These are phyloP conservation scores for Phengaris arion DNA, from an alignment of 2,888 invertebrate genomes.

Conservation along the genomic window DNA sequence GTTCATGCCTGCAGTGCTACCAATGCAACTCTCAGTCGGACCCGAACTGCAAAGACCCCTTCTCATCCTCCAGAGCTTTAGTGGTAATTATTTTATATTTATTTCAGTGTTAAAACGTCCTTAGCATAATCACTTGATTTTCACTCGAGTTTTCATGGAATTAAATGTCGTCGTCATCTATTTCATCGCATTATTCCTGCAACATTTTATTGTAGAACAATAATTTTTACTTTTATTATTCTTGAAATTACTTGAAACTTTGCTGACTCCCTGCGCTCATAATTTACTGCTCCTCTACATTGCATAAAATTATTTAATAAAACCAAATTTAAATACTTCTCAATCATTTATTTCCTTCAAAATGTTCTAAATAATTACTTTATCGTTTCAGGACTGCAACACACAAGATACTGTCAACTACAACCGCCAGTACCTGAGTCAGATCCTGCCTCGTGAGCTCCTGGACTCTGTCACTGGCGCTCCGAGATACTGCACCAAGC, in stretches of 20 bases:
- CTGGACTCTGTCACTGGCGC: slow-evolving; percentile 54
- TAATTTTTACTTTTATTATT: too few relatives aligned
- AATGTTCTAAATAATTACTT: not conserved
- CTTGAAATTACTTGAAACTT: too few relatives aligned
- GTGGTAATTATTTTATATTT: slow-evolving; percentile 49
- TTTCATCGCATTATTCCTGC: too few relatives aligned
- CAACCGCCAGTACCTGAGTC: slow-evolving; percentile 54
- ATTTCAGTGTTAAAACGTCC: too few relatives aligned
- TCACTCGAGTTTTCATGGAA: too few relatives aligned
- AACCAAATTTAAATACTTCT: too few relatives aligned
- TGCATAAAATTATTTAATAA: not conserved
- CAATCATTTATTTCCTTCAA: not conserved
- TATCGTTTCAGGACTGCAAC: slow-evolving; percentile 59
- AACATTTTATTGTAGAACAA: too few relatives aligned
- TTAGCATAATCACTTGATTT: too few relatives aligned
- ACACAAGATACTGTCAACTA: slow-evolving; percentile 52
- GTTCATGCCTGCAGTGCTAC: slow-evolving; percentile 65
- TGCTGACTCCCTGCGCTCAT: too few relatives aligned
- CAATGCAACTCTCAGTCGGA: slow-evolving; percentile 66
- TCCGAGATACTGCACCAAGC: slow-evolving; percentile 65
- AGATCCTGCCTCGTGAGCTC: slow-evolving; percentile 51
- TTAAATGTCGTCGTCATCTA: too few relatives aligned
- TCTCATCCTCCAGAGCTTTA: slow-evolving; percentile 44
- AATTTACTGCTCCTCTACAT: too few relatives aligned
- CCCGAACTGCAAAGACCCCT: slow-evolving; percentile 57